These are phyloP conservation scores for Agriopis marginaria DNA, from an alignment of 2,888 invertebrate species.

Conservation along the genomic window DNA sequence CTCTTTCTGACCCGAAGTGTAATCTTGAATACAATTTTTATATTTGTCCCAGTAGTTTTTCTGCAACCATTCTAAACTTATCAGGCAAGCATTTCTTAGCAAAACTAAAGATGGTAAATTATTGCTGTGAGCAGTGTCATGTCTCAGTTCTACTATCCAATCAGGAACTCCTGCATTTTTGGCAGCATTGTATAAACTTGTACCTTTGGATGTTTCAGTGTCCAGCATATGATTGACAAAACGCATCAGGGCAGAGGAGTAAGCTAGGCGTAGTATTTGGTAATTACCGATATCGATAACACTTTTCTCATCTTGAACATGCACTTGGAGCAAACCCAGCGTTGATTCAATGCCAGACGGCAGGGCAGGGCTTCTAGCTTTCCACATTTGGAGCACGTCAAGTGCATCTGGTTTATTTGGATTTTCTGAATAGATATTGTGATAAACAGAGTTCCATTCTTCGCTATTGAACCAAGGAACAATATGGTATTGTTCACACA, in stretches of 20 bases:
- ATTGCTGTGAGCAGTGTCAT: constrained; percentile 91
- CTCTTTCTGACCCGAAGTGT: constrained; percentile 61
- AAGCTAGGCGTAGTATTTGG: constrained; percentile 85
- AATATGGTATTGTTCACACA: constrained; percentile 67
- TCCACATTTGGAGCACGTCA: constrained; percentile 84
- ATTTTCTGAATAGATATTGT: constrained; percentile 72
- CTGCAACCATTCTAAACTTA: constrained; percentile 90
- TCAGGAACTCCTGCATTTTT: constrained; percentile 90
- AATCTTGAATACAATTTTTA: constrained; percentile 79
- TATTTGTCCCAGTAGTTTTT: constrained; percentile 89
- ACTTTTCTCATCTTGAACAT: constrained; percentile 66
- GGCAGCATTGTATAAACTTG: constrained; percentile 86
- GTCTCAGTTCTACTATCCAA: constrained; percentile 92
- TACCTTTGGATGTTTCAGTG: constrained; percentile 81
- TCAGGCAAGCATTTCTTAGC: constrained; percentile 87
- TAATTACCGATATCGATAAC: constrained; percentile 59
- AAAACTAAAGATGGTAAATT: constrained; percentile 88
- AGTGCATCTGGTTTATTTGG: constrained; percentile 74
- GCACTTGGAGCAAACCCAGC: constrained; percentile 83
- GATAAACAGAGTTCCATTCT: constrained; percentile 85
- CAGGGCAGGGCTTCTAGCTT: constrained; percentile 83
- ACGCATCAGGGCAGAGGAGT: constrained; percentile 88
- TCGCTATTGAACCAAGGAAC: constrained; percentile 78
- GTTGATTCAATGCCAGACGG: constrained; percentile 88
- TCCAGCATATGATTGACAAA: constrained; percentile 89